Percentiles rank a stretch among this genome's conserved stretches.
These are phyloP conservation scores for Bradypodion pumilum DNA, from an alignment of 2,797 vertebrate genomes.

Conservation along the genomic window DNA sequence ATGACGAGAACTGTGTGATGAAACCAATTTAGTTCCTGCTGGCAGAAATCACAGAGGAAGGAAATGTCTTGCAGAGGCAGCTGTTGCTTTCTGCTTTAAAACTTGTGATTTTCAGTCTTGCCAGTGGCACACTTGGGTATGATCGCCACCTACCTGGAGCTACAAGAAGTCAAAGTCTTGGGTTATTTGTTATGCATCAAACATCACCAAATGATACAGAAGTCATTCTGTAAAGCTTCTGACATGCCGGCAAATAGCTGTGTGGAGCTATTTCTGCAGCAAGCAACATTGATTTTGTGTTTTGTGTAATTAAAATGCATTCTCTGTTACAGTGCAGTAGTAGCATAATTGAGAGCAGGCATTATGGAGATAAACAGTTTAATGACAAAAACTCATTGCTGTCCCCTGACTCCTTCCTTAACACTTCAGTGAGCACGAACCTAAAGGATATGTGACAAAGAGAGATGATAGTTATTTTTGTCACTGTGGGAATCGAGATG, in stretches of 20 bases:
- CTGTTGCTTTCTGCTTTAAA: constrained; percentile 7
- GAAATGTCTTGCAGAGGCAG: not conserved
- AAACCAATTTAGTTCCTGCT: not conserved
- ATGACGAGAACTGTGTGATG: not conserved
- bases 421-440: not conserved
- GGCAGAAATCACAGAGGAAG: not conserved
- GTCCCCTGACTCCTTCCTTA: not conserved
- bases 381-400: constrained; percentile 10
- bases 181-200: not conserved
- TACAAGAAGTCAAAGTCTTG: not conserved
- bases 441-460: not conserved
- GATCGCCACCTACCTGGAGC: not conserved
- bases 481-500: not conserved
- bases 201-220: not conserved
- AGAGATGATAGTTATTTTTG: not conserved
- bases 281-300: constrained; percentile 8
- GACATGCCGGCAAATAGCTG: not conserved
- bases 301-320: constrained; percentile 30
- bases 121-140: not conserved
- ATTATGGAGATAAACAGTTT: constrained; percentile 16
- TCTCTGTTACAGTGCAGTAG: not conserved
- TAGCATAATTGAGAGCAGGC: not conserved
- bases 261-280: not conserved
- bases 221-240: not conserved
- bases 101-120: not conserved